These are phyloP conservation scores for Apodemus agrarius DNA, from an alignment of 2,797 vertebrate species.

Conservation along the genomic window DNA sequence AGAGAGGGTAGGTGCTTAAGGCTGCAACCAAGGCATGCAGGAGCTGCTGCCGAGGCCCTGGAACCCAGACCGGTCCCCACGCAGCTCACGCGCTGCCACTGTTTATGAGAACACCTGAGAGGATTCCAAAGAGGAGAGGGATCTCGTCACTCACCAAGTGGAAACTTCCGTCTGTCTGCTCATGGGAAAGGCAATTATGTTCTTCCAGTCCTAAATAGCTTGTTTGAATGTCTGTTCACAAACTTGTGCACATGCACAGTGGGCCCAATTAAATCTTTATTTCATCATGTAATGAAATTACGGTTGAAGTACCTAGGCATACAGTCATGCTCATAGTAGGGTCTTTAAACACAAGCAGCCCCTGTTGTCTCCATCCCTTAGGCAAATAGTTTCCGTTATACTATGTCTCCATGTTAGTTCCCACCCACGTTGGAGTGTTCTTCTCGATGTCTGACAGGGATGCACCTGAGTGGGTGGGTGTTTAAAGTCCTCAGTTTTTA, in stretches of 20 bases:
- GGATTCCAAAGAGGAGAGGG: neutral
- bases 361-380: neutral
- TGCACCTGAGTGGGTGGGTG: fast-evolving
- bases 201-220: slow-evolving; percentile 16
- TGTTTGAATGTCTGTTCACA: neutral
- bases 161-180: slow-evolving; percentile 36
- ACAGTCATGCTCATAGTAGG: neutral
- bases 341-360: neutral
- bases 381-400: neutral
- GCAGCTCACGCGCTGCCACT: neutral
- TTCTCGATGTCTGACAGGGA: neutral
- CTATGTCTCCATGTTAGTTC: neutral
- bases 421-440: neutral
- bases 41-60: neutral
- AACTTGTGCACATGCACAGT: slow-evolving; percentile 46
- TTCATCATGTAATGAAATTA: slow-evolving; percentile 55
- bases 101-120: neutral
- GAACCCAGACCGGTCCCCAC: neutral
- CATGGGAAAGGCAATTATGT: slow-evolving; percentile 29
- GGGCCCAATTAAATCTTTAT: slow-evolving; percentile 41
- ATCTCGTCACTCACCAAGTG: neutral
- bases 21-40: neutral
- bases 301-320: neutral
- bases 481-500: neutral
- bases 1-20: neutral